Evolutionary conservation across 2,888 invertebrate species (phyloP), one percentile per base, ranked within the genome.

Genomic region (Drosophila diplacantha): DNA sequence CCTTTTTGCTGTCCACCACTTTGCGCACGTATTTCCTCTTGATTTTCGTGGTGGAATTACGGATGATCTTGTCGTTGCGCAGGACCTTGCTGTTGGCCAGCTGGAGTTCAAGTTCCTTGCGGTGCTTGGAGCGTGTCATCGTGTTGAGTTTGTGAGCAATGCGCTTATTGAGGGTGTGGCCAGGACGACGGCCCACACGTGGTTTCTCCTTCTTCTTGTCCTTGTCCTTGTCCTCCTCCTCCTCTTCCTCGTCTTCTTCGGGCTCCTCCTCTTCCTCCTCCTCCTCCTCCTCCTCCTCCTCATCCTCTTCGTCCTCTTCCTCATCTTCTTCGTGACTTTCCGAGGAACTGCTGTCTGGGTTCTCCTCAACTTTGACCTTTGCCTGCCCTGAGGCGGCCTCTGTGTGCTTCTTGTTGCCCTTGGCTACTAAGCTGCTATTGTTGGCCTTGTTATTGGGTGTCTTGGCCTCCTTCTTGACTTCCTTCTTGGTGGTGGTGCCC

Each of bases 111-210:
- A 87, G 60, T 69, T 87, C 87, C 38, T 84, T 81, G 65, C 87
- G 87, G 2, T 83, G 80, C 71, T 86, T 87, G 39, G 83, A 90
- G 80, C 86, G 86, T 44, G 86, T 90, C 90, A 85, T 89, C 70
- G 85, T 88, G 77, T 86, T 88, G 64, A 84, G 72, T 20, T 65
- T 65, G 34, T 65, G 64, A 2, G 81, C 75, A 20, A 84, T 72
- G 29, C 74, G 79, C 26, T 58, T 71, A 3, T 68, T 50, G 26
- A 47, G 56, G 3, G 49, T 37, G 3, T 32, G 34, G 0, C 41
- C 24, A n/a, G 51, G 63, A 8, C 41, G 63, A 5, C 63, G 34
- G 7, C 41, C 61, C 12, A 58, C 58, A 8, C 35, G 47, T 3
- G 37, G 44, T 12, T 43, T 31, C 11, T 69, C 39, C 50, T 50